Base-by-base conservation (phyloP, 2,888 invertebrate genomes). In the Caenorhabditis parvicauda region DNA sequence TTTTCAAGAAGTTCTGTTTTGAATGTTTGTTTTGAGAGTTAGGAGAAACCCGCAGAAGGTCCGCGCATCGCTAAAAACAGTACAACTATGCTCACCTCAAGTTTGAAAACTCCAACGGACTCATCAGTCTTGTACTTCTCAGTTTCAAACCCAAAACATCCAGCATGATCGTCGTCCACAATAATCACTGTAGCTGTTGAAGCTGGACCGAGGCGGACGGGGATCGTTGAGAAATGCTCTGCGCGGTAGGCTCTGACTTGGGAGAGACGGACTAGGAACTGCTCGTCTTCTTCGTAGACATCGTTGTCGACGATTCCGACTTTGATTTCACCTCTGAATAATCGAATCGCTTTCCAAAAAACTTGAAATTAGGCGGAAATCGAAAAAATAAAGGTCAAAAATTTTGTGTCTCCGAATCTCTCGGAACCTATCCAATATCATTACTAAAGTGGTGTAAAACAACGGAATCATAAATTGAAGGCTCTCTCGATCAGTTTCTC, bases 211-310 rank as follows among this genome's bases (percentile, higher is more conserved):
- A 95, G 84, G 72, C 90, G 89, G n/a, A 59, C 64, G 0, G 71
- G 68, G 7, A 71, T 50, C 19, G 66, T 47, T n/a, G 61, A 59
- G 50, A 67, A 69, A 32, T 68, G 64, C n/a, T 59, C 64, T 3
- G 57, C 47, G 37, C 67, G 56, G 59, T 64, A 70, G 12, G 72
- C 72, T n/a, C 72, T 66, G 6, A 67, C 70, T 45, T 87, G 86
- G 68, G 83, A 83, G 47, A 87, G 82, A 35, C 91, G 88, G 54
- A 95, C 88, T 83, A 90, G 94, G 83, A 98, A 96, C 84, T 96
- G 93, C 84, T 98, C 98, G 82, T 98, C 98, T 81, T 95, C 93
- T 82, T 98, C 98, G 83, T 98, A 98, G 1, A 96, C 89, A 72
- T 98, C 96, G 81, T 98, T 96, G 81, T 98, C 98, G 70, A 98